Base-by-base conservation (phyloP, 2,888 invertebrate species). In the Alentia gelatinosa region DNA sequence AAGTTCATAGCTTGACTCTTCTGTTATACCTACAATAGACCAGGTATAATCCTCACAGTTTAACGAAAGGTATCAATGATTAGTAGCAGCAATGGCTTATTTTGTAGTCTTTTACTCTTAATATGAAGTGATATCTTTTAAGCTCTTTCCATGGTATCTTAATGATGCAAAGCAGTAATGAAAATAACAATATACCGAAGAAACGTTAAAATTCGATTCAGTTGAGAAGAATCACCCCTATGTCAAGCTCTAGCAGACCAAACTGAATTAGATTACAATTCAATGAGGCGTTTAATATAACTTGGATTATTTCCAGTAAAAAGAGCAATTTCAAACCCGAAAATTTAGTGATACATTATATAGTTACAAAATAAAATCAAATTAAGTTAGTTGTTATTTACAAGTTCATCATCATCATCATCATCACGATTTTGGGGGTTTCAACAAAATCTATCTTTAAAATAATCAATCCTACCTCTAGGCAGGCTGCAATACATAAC, bases 11-110 rank as follows among this genome's bases (percentile, higher is more conserved):
- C 86, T 47, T 86, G 86, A 47, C 47, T 86, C 86, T 26, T 86
- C 86, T 26, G 86, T 86, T 86, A 86, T 86, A 86, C 86, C 86
- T 86, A 86, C 86, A 86, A 86, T 30, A 86, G 47, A 86, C 30
- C 47, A 86, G 86, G 86, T 42, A 79, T 74, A 74, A 33, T 74
- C 50, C 86, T 86, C 86, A 86, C 15, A 42, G 42, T 33, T 86
- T 86, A 86, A 19, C 1, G 33, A 47, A 26, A 50, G 42, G 23
- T 30, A 47, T 50, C 86, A 86, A 4, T 7, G 86, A 50, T 86
- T 86, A 86, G 86, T 86, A 86, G 26, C 83, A 83, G 83, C 83
- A 83, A 83, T 40, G 68, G 68, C 15, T n/a, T n/a, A n/a, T n/a
- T n/a, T n/a, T n/a, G n/a, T n/a, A n/a, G n/a, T n/a, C n/a, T n/a